Evolutionary conservation across 2,797 vertebrate genomes (phyloP), one percentile per base, ranked within the genome.

Genomic region (Spea hammondii): DNA sequence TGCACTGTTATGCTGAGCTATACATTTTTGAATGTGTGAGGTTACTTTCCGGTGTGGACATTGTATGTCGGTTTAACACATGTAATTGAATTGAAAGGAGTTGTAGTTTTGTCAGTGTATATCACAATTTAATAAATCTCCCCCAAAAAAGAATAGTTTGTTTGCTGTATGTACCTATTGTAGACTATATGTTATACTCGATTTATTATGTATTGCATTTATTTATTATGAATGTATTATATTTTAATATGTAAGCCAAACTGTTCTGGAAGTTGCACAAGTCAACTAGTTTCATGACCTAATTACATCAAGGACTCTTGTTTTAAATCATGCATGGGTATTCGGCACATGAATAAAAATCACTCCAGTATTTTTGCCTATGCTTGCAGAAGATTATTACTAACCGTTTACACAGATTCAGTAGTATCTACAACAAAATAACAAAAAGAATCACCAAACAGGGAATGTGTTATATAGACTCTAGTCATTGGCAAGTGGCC

Each of bases 301-400:
- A 77, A 78, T 82, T 82, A 77, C 54, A 82, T 75, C 75, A 73
- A 77, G 69, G 59, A 68, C 75, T 65, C 70, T 64, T 69, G 80
- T 70, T 74, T 76, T 82, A 82, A 82, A 82, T 82, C 75, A 82
- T 82, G 77, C 75, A 82, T 82, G 75, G 75, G 69, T 82, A 82
- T 78, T 82, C 70, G 74, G 75, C 70, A 77, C 65, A 69, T 65
- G 65, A 82, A 82, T 78, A 82, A 78, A 82, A 32, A 81, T 81
- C 75, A 78, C 70, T 44, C 47, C 62, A 72, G 46, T 62, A 77
- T 53, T 73, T 76, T 82, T 82, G 70, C 59, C 75, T 82, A 50
- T 77, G 80, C 57, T 69, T 77, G 75, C 75, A 82, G 75, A 82
- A 77, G 74, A 70, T 53, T 73, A 81, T 68, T 73, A 71, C 79